A percentile compares a stretch with the other conserved stretches of the same genome.
These are phyloP conservation scores for Characodon lateralis DNA, from an alignment of 2,797 vertebrate species.

Conservation along the genomic window DNA sequence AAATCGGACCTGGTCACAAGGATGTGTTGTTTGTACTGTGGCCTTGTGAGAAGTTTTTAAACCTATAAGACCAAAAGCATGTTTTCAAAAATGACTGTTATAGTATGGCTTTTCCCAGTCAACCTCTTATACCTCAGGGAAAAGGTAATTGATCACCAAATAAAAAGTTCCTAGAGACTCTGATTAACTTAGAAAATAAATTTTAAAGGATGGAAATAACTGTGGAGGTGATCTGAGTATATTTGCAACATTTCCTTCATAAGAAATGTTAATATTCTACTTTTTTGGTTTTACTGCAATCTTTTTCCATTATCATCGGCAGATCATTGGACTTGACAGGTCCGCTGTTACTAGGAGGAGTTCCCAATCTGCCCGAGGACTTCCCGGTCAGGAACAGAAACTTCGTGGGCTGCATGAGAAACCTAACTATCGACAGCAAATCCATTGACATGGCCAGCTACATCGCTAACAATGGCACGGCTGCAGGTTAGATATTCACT, in stretches of 20 bases:
- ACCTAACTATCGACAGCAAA: slow-evolving; percentile 91
- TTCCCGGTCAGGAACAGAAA: slow-evolving; percentile 94
- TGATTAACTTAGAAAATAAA: neutral
- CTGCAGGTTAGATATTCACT: slow-evolving; percentile 80
- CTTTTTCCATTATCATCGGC: neutral
- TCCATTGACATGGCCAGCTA: slow-evolving; percentile 92
- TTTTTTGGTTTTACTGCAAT: neutral
- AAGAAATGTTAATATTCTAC: neutral
- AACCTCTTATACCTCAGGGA: neutral
- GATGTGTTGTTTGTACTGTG: slow-evolving; percentile 13
- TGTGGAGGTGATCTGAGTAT: too few species aligned
- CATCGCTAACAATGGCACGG: slow-evolving; percentile 96
- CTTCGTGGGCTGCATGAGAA: slow-evolving; percentile 96
- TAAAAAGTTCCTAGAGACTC: neutral
- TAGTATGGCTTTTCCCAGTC: neutral
- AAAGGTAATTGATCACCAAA: neutral
- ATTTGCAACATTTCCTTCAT: too few species aligned
- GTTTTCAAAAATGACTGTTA: slow-evolving; percentile 14
- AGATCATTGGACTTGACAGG: slow-evolving; percentile 98
- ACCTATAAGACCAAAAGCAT: slow-evolving; percentile 10
- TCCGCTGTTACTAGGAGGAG: slow-evolving; percentile 92
- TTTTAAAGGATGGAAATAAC: too few species aligned
- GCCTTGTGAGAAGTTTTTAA: slow-evolving; percentile 38
- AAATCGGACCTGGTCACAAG: slow-evolving; percentile 14
- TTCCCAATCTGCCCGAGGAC: slow-evolving; percentile 95